Evolutionary conservation across 1,140 invertebrate species (phyloP), one percentile per base, ranked within the genome.

Genomic region (Macrocentrus cingulum): DNA sequence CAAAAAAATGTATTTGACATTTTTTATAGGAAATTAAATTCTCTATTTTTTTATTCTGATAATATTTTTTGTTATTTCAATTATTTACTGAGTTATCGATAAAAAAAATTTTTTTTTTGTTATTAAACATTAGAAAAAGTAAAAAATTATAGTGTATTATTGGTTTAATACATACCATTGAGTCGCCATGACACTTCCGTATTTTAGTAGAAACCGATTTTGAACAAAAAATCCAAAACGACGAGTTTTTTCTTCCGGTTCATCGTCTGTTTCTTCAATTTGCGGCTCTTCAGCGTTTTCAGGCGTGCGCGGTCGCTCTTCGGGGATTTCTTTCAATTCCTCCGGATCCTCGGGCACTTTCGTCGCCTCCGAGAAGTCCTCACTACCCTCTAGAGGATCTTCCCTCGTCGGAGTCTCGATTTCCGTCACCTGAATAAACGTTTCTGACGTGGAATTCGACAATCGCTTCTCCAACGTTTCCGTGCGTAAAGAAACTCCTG

Each of bases 151-250:
- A n/a, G n/a, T n/a, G n/a, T n/a, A 13, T 41, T 16, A 41, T 11
- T 41, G 37, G 11, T 48, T 20, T 18, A 22, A 3, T 11, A 46
- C 15, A 54, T 63, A 70, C 67, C 68, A 70, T 61, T 69, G 67
- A 51, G 22, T 60, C 46, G 60, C 15, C 45, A 68, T 65, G 18
- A 60, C 32, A 9, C 42, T 15, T 3, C 57, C 29, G 13, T 68
- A 64, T 51, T 62, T 69, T 11, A 49, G 63, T 13, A 66, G 23
- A 8, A 29, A 32, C 5, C 3, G 25, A 11, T 61, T 61, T 23
- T 57, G 23, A 3, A 36, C 39, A 32, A 13, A 11, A 6, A n/a
- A 63, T 46, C 13, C 52, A 9, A 25, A 44, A 11, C 11, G 49
- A 52, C 7, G 1, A 52, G 19, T 0, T 53, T 41, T 57, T 53